These are phyloP conservation scores for Brachionus manjavacas DNA, from an alignment of 1,140 invertebrate species.

Conservation along the genomic window DNA sequence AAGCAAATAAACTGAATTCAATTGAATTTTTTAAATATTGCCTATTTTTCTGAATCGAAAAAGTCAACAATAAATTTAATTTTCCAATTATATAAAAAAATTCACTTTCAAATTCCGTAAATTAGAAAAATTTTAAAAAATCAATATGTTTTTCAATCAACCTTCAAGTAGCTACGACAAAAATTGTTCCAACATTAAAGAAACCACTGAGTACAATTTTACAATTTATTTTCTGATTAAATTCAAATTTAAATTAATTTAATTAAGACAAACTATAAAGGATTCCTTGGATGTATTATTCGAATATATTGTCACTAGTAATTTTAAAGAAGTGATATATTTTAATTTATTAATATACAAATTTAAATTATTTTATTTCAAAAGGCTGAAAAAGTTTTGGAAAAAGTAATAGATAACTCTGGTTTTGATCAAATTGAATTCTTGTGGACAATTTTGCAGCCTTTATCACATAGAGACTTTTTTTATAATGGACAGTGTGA, in stretches of 20 bases:
- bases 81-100: not conserved
- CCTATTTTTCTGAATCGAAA: not conserved
- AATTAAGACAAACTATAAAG: not conserved
- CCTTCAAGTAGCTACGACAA: not conserved
- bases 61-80: not conserved
- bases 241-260: not conserved
- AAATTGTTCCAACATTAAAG: not conserved
- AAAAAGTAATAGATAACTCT: not conserved
- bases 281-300: not conserved
- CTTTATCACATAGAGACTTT: conserved; percentile 52
- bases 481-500: conserved; percentile 50
- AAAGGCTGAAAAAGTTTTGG: not conserved
- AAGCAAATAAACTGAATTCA: not conserved
- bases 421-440: conserved; percentile 49
- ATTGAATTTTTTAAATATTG: not conserved
- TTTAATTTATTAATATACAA: not conserved
- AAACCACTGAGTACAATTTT: not conserved
- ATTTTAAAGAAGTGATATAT: not conserved
- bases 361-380: not conserved
- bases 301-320: not conserved
- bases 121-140: not conserved
- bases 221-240: not conserved
- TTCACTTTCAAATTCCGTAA: not conserved
- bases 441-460: conserved; percentile 52
- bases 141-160: not conserved